These are phyloP conservation scores for Drosophila ercepeae DNA, from an alignment of 1,140 invertebrate genomes.

Conservation along the genomic window DNA sequence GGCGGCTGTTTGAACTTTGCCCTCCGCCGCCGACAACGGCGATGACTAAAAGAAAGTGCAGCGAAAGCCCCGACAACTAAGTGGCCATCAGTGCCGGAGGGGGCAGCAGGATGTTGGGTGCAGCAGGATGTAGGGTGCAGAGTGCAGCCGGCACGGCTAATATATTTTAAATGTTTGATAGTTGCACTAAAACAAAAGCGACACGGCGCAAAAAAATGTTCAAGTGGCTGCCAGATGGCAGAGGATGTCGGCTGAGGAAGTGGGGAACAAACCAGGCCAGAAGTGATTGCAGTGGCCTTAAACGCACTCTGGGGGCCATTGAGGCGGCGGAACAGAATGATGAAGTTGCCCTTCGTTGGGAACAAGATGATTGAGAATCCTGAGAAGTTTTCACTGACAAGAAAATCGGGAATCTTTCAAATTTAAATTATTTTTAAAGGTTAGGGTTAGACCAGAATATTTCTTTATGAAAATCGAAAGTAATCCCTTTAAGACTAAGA, in stretches of 20 bases:
- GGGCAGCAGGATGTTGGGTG: no score
- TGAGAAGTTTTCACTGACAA: slow-evolving; percentile 8
- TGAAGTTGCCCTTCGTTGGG: slow-evolving; percentile 51
- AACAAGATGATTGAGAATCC: slow-evolving; percentile 31
- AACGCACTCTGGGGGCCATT: slow-evolving; percentile 69
- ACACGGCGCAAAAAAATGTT: slow-evolving; percentile 58
- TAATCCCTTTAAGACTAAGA: neutral
- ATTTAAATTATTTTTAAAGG: no score
- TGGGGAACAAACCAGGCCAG: neutral
- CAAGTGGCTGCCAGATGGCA: slow-evolving; percentile 62
- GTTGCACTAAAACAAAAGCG: slow-evolving; percentile 75
- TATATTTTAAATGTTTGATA: slow-evolving; percentile 82
- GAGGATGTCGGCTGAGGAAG: no score
- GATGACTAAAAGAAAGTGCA: slow-evolving; percentile 59
- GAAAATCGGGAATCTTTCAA: neutral
- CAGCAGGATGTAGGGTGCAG: neutral
- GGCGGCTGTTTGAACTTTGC: slow-evolving; percentile 71
- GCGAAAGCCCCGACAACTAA: slow-evolving; percentile 67
- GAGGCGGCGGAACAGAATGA: slow-evolving; percentile 66
- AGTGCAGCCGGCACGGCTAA: slow-evolving; percentile 59
- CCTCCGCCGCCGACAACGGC: slow-evolving; percentile 23
- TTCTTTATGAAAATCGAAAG: no score
- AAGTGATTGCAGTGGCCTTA: slow-evolving; percentile 49
- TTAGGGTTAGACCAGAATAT: no score
- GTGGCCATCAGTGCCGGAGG: slow-evolving; percentile 56